Conservation (phyloP, 2,888 invertebrate species). For the Deladenus siricidicola region DNA sequence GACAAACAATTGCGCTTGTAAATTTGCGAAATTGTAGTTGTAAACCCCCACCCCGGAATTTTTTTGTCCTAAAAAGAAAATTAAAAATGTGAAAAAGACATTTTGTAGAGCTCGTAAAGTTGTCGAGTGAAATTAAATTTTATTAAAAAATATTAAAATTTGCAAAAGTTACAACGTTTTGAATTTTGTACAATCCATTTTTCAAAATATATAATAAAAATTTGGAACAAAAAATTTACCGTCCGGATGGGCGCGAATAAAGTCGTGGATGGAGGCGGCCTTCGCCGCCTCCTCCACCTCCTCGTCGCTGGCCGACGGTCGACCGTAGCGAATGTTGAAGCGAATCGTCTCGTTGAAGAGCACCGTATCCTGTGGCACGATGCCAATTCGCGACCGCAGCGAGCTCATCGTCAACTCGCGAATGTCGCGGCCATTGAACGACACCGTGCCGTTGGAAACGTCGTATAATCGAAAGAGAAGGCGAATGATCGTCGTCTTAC, state of each 20-base stretch:
- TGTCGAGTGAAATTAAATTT: no score
- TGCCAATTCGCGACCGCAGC: conserved; percentile 57
- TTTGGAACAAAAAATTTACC: conserved; percentile 51
- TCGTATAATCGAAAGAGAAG: conserved; percentile 59
- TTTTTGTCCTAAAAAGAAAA: no score
- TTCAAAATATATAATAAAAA: background rate
- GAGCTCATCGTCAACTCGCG: conserved; percentile 56
- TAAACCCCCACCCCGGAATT: no score
- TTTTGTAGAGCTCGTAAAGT: no score
- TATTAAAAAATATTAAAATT: no score
- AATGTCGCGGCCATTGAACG: conserved; percentile 38
- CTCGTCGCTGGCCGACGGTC: conserved; percentile 67
- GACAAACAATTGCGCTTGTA: no score
- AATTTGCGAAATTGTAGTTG: no score
- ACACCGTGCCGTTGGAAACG: conserved; percentile 37
- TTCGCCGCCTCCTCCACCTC: conserved; percentile 81
- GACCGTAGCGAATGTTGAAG: conserved; percentile 88
- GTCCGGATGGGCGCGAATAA: conserved; percentile 81
- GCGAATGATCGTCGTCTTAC: conserved; percentile 58
- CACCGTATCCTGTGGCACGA: conserved; percentile 58
- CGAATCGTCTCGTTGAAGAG: conserved; percentile 53
- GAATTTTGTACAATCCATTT: no score
- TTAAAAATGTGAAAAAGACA: no score
- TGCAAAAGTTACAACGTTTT: no score
- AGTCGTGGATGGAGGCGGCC: conserved; percentile 85